Evolutionary conservation across 2,888 invertebrate species (phyloP), one percentile per base, ranked within the genome.

Genomic region (Oligia fasciuncula): DNA sequence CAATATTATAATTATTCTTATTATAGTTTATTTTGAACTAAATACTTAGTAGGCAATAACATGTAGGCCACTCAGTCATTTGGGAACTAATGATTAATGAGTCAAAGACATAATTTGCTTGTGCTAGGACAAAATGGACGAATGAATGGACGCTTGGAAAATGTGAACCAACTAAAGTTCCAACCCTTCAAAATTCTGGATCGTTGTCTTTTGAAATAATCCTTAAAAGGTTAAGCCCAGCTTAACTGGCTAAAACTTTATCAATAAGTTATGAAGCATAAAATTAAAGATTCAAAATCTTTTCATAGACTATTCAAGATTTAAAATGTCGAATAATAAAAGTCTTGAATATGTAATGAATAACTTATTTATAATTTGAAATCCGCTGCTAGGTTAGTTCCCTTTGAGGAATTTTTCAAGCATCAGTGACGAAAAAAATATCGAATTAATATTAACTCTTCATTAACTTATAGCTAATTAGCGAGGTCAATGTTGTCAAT

Each of bases 241-340:
- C 29, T 84, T 51, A 40, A 57, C 40, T 46, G 29, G n/a, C 17
- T 69, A 51, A 46, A 66, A 85, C 40, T 85, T 78, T 23, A 8
- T 65, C 63, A 62, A 67, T 19, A 51, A 63, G 9, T 46, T 75
- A 35, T 78, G 35, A 65, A 62, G 19, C 11, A 49, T 65, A 76
- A 13, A 82, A 83, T 17, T 4, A 51, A 70, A 54, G 23, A 17
- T 23, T 73, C 19, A 62, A 71, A 74, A 63, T 68, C 17, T 54
- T 74, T 54, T 4, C 65, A 8, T 57, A 43, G 19, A 54, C 35
- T 40, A 29, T 60, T 62, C 8, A 62, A 65, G 17, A 69, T 66
- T 57, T 17, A 54, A 79, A 83, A 77, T 35, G 2, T 23, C 63
- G 35, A 54, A n/a, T 68, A 57, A 11, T 46, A 29, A 49, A 46